Base-by-base conservation (phyloP, 2,797 vertebrate genomes). In the Synaphobranchus kaupii region DNA sequence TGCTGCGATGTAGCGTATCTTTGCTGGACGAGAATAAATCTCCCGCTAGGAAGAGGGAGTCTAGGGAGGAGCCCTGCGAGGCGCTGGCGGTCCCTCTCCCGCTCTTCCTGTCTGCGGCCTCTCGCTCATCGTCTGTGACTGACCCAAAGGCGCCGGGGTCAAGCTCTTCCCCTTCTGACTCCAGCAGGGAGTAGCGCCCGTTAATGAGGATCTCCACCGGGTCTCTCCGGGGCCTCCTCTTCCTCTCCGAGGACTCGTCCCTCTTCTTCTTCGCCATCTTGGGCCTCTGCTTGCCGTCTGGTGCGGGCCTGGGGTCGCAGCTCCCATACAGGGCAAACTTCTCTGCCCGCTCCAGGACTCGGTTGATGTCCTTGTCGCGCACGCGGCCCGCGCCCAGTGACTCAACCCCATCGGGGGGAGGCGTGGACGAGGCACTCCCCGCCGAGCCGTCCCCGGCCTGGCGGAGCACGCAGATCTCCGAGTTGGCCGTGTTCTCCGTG, bases 11-110 rank as follows among this genome's bases (percentile, higher is more conserved):
- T 86, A 98, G 95, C 0, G 85, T 76, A 25, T 96, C 96, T 91
- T 94, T 94, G 91, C 94, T 92, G 81, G 95, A 92, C 89, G 96
- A 93, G 92, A 97, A 96, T 87, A 96, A 93, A 89, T 97, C 97
- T 88, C 95, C 95, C 0, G 94, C 91, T 56, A 94, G 92, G 87
- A 97, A 97, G 39, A 99, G 95, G 9, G 98, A 99, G 92, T 99
- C 98, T 86, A 98, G 89, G 7, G 98, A 99, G 63, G 98, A 98
- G 84, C 96, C 96, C 86, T 90, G 96, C 87, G 97, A 98, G 80
- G 97, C 88, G 52, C 93, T 88, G 9, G 96, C 91, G 89, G 93
- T 89, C 9, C 93, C 95, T 3, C 90, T 93, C 84, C 84, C 88
- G 82, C 88, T 92, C 54, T 93, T 94, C 73, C 90, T 85, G 89